phyloP scores from a whole-genome alignment of 2,888 invertebrate genomes.

The Metellina segmentata region DNA sequence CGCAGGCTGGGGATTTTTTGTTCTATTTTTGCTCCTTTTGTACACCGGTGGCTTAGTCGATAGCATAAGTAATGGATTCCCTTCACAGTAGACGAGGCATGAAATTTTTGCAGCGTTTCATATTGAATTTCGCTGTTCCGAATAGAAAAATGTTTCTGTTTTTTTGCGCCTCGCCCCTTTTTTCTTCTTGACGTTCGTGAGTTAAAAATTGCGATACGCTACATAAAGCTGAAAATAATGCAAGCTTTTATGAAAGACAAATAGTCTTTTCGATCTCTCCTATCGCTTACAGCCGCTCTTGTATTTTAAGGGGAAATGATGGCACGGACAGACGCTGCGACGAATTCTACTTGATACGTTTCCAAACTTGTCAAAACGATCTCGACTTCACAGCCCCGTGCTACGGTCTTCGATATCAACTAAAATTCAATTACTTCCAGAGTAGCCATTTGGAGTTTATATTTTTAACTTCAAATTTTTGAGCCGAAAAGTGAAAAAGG shows the following conservation, averaged over 20 bases:
- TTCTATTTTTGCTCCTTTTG: slow-evolving; percentile 28
- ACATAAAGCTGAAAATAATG: slow-evolving; percentile 65
- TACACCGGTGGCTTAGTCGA: slow-evolving; percentile 59
- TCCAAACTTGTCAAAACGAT: neutral
- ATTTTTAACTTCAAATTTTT: neutral
- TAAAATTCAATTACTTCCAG: neutral
- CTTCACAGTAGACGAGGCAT: slow-evolving; percentile 52
- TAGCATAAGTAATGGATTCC: slow-evolving; percentile 68
- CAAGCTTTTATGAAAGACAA: slow-evolving; percentile 59
- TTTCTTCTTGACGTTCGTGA: slow-evolving; percentile 2
- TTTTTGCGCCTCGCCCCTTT: neutral
- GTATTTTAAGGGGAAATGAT: slow-evolving; percentile 5
- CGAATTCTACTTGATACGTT: neutral
- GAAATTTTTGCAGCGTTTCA: slow-evolving; percentile 54
- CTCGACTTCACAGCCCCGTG: neutral
- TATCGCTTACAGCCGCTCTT: slow-evolving; percentile 31
- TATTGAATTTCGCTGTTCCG: slow-evolving; percentile 58
- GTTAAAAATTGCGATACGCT: slow-evolving; percentile 49
- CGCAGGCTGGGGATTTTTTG: slow-evolving; percentile 13
- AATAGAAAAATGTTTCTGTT: slow-evolving; percentile 27
- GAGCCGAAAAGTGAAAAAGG: neutral
- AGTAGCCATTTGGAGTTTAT: neutral
- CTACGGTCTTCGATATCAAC: neutral
- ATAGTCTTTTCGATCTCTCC: slow-evolving; percentile 37
- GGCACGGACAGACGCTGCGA: slow-evolving; percentile 1